Conservation (phyloP, 2,797 vertebrate species). For the Danio aesculapii region DNA sequence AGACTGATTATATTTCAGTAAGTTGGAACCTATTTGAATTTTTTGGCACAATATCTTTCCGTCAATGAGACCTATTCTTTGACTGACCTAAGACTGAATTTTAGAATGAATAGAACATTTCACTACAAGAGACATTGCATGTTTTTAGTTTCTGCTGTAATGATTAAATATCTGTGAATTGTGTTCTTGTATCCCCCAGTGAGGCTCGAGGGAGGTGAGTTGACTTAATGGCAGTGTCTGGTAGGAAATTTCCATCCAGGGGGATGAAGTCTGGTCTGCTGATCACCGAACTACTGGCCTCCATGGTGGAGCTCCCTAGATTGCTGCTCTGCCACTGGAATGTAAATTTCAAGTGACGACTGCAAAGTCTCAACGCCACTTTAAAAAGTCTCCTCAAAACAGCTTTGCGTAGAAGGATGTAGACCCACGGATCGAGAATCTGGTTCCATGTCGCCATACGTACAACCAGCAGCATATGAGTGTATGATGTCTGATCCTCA, state of each 20-base stretch:
- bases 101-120: constrained; percentile 13
- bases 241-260: constrained; percentile 58
- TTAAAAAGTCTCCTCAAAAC: constrained; percentile 89
- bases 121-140: neutral
- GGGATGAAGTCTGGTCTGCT: constrained; percentile 51
- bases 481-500: constrained; percentile 65
- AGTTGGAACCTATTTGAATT: neutral
- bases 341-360: constrained; percentile 66
- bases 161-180: neutral
- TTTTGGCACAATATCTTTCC: neutral
- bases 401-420: constrained; percentile 94
- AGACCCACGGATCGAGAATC: constrained; percentile 98
- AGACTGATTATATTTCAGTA: neutral
- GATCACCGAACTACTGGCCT: constrained; percentile 80
- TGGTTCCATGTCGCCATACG: constrained; percentile 98
- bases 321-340: constrained; percentile 84
- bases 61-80: too few species aligned
- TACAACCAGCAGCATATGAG: constrained; percentile 85
- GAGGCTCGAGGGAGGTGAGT: constrained; percentile 53
- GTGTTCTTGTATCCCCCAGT: neutral
- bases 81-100: too few species aligned
- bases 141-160: neutral
- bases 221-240: constrained; percentile 60
- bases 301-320: constrained; percentile 84
- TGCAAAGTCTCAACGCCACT: constrained; percentile 81